Evolutionary conservation across 2,113 vertebrate species (phyloP), one percentile per base, ranked within the genome.

Genomic region (Oostethus manadensis): DNA sequence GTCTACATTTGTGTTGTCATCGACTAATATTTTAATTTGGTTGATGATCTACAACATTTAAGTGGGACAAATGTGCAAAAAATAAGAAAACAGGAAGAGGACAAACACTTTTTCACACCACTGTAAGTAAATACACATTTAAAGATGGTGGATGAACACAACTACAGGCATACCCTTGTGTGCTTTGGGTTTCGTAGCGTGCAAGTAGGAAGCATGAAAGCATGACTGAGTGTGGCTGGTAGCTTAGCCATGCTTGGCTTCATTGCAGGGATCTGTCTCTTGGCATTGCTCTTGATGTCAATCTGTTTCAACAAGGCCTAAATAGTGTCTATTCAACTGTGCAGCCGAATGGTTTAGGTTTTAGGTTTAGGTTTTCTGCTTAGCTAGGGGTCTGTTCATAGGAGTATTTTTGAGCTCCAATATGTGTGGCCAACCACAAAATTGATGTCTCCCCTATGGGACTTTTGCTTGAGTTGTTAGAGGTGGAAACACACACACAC

Each of bases 341-440:
- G 58, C 71, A 74, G 73, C 82, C 80, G 81, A 80, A 80, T 69
- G 70, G 78, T 87, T 84, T 78, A 71, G 71, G 66, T 72, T 78
- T n/a, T n/a, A n/a, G n/a, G n/a, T n/a, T n/a, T n/a, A n/a, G n/a
- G 82, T 86, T 85, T 82, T 80, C 63, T 61, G 70, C 75, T 71
- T 67, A 77, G 69, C 76, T 70, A 48, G 70, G 64, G 66, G 60
- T 72, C 58, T 76, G 72, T 73, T 77, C 53, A 73, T 66, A 82
- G 64, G 56, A 66, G 71, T 71, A 73, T 45, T 73, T 40, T 58
- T 42, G 68, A 70, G 58, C 21, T 64, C 49, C 45, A 69, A 74
- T 62, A 60, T 64, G 64, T 60, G 50, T 59, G 50, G 62, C 22
- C 48, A 10, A 74, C 72, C 53, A 72, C 16, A 68, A 45, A 60